These are phyloP conservation scores for Dryocosmus kuriphilus DNA, from an alignment of 2,888 invertebrate species.

Conservation along the genomic window DNA sequence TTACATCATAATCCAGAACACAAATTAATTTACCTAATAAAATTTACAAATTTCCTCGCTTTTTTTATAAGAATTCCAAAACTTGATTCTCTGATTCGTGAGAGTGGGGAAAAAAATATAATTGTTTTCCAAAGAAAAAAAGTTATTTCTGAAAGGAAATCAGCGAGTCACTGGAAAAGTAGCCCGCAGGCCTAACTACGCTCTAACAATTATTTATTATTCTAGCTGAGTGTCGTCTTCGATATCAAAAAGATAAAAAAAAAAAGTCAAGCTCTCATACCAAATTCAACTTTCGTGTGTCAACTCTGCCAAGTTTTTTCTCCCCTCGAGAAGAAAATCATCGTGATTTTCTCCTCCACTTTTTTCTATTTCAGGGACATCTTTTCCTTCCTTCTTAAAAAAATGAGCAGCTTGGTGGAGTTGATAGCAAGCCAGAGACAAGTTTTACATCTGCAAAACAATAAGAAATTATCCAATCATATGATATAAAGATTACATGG, in stretches of 20 bases:
- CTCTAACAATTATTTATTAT: conserved; percentile 66
- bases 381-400: neutral
- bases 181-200: conserved; percentile 75
- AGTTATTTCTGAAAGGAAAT: conserved; percentile 60
- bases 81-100: neutral
- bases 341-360: neutral
- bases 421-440: neutral
- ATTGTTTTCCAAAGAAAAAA: conserved; percentile 19
- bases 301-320: neutral
- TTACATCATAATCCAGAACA: neutral
- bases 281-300: conserved; percentile 1
- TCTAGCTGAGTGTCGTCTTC: conserved; percentile 41
- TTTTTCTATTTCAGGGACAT: neutral
- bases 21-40: no score
- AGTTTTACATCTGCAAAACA: conserved; percentile 25
- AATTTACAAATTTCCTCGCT: neutral
- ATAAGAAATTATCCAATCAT: conserved; percentile 1
- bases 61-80: neutral
- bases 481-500: neutral
- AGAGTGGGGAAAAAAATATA: conserved; percentile 32
- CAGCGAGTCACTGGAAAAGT: no score
- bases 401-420: neutral
- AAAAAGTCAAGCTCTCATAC: conserved; percentile 9
- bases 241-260: conserved; percentile 17
- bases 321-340: neutral